phyloP scores from a whole-genome alignment of 2,113 vertebrate species.

The Galemys pyrenaicus region DNA sequence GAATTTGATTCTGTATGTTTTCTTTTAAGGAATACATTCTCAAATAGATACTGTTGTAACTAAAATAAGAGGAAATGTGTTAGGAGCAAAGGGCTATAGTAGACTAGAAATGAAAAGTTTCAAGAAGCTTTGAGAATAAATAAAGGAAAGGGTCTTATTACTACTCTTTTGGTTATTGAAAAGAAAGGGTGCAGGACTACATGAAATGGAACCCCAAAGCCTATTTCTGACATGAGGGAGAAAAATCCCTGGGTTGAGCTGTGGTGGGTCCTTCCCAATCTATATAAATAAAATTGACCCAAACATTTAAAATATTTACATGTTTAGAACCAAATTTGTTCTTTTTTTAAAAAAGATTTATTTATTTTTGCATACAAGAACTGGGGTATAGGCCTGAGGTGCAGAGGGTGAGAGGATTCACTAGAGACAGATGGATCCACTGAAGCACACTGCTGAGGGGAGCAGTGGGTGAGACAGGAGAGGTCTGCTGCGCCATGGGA shows the following conservation, averaged over 20 bases:
- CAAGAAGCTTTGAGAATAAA: not conserved
- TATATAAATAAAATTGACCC: not conserved
- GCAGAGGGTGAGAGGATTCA: too few species aligned
- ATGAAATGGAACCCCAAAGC: not conserved
- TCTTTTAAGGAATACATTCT: conserved; percentile 11
- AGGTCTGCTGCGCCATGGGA: too few species aligned
- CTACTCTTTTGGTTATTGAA: not conserved
- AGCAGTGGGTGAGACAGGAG: too few species aligned
- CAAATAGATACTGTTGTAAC: not conserved
- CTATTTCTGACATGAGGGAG: not conserved
- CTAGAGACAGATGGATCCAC: too few species aligned
- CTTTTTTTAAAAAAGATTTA: too few species aligned
- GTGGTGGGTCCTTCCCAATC: not conserved
- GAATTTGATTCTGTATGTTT: not conserved
- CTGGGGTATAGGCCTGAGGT: too few species aligned
- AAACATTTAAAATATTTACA: not conserved
- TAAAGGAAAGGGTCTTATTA: not conserved
- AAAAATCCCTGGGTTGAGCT: not conserved
- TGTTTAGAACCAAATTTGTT: too few species aligned
- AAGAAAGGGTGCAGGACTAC: not conserved
- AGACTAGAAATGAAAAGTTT: not conserved
- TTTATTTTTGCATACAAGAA: too few species aligned
- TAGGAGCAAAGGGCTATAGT: not conserved
- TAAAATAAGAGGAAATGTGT: not conserved
- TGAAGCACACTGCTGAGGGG: too few species aligned